Base-by-base conservation (phyloP, 2,797 vertebrate genomes). In the Dermochelys coriacea region DNA sequence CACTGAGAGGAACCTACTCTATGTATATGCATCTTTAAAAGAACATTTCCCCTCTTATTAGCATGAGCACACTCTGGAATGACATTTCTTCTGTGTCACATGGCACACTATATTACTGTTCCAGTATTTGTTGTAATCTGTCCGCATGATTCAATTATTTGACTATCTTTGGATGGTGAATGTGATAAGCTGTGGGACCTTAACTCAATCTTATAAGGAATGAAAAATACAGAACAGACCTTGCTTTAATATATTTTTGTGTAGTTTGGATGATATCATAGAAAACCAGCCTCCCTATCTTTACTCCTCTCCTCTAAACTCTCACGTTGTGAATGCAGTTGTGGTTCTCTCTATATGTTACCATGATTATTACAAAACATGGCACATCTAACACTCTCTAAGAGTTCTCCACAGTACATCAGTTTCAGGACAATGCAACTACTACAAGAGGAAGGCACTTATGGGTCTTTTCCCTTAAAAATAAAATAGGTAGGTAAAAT, bases 171-270 rank as follows among this genome's bases (percentile, higher is more conserved):
- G 93, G 87, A 96, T 80, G n/a, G 54, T 84, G 93, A 96, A 97
- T 96, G 96, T 93, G 96, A 97, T 96, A 97, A 95, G 93, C 86
- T 90, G n/a, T 82, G 90, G 55, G 90, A 92, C 80, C 82, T 91
- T 96, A 96, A 97, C 95, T 84, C 93, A 97, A 95, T 96, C 93
- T 96, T 93, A 85, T 96, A 97, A 94, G 93, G 95, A 94, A 94
- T 88, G 93, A 95, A 96, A 94, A 97, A 97, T 96, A 96, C 96
- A 95, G 74, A 94, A 80, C 57, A 82, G 47, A 7, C 0, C 52
- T 54, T 37, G 37, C 80, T 96, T 88, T 91, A 92, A 93, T 55
- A 52, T 41, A 81, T 88, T 92, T 94, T 93, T 93, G 80, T 37
- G 80, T 49, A 92, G 51, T 96, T 91, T 84, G 82, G 64, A 88